Evolutionary conservation across 2,888 invertebrate species (phyloP).

Genomic region (Dryomyza anilis): DNA sequence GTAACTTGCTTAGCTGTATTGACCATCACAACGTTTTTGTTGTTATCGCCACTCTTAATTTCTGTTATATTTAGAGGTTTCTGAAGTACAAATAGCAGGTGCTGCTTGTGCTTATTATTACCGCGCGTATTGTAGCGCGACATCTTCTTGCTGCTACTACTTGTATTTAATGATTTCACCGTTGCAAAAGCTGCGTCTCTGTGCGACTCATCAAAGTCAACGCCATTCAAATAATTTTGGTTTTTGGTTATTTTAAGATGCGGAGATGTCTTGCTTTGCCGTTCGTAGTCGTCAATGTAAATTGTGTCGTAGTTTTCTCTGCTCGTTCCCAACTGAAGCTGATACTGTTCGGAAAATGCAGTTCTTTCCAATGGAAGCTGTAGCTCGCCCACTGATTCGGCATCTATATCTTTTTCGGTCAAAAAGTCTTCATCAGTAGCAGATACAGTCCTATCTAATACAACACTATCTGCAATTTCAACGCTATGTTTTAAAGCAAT

Average conservation of each 20-base stretch:
- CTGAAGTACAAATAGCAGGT: background rate
- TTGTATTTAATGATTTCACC: background rate
- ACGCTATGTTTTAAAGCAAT: background rate
- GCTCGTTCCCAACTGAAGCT: conserved; percentile 18
- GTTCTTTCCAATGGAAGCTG: too few species aligned
- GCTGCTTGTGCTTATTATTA: background rate
- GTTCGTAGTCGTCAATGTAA: conserved; percentile 45
- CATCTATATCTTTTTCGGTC: background rate
- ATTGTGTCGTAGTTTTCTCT: conserved; percentile 37
- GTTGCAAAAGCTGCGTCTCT: background rate
- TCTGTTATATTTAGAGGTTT: background rate
- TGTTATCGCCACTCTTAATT: background rate
- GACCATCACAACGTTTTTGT: too few species aligned
- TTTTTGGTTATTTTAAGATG: too few species aligned
- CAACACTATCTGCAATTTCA: background rate
- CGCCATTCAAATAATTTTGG: conserved; percentile 18
- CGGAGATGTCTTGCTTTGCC: conserved; percentile 13
- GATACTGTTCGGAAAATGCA: too few species aligned
- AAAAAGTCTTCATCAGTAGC: background rate
- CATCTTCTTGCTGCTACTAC: background rate
- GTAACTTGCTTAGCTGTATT: too few species aligned
- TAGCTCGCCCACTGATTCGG: background rate
- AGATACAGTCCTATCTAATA: too few species aligned
- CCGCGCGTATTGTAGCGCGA: background rate
- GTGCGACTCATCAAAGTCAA: background rate